Evolutionary conservation across 35 echinoderm and acorn worm genomes (phyloP).

Genomic region (Lytechinus pictus): DNA sequence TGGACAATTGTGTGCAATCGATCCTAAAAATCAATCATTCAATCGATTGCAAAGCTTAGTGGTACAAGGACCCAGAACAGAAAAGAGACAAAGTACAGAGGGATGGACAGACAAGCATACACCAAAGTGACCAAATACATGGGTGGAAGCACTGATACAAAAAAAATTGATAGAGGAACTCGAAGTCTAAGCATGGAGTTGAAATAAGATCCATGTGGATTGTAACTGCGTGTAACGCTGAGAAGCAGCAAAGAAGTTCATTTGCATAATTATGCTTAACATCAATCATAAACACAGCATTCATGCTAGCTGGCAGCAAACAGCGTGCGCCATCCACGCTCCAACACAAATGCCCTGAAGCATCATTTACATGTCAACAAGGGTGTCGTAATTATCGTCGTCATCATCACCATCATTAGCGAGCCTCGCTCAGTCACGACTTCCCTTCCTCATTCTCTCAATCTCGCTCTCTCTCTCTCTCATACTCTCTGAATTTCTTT

Average conservation of each 20-base stretch:
- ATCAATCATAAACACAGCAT: not conserved
- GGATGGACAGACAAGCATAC: too few relatives aligned
- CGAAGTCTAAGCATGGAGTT: not conserved
- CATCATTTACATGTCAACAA: not conserved
- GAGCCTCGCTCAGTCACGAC: not conserved
- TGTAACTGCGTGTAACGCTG: not conserved
- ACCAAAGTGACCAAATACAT: too few relatives aligned
- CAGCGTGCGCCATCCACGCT: not conserved
- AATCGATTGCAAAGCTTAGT: too few relatives aligned
- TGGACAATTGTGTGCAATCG: too few relatives aligned
- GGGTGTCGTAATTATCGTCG: conserved; percentile 10
- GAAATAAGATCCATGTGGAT: not conserved
- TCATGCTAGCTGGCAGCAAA: not conserved
- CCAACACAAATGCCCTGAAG: not conserved
- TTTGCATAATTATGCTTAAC: not conserved
- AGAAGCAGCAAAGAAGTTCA: not conserved
- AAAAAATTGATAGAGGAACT: too few relatives aligned
- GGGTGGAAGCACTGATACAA: too few relatives aligned
- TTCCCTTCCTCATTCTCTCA: not conserved
- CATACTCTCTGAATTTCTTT: not conserved
- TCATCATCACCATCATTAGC: conserved; percentile 3
- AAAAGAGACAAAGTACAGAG: too few relatives aligned
- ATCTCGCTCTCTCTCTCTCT: not conserved
- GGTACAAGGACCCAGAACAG: too few relatives aligned
- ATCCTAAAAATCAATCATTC: too few relatives aligned